Evolutionary conservation across 1,140 invertebrate genomes (phyloP).

Genomic region (Daktulosphaira vitifoliae): DNA sequence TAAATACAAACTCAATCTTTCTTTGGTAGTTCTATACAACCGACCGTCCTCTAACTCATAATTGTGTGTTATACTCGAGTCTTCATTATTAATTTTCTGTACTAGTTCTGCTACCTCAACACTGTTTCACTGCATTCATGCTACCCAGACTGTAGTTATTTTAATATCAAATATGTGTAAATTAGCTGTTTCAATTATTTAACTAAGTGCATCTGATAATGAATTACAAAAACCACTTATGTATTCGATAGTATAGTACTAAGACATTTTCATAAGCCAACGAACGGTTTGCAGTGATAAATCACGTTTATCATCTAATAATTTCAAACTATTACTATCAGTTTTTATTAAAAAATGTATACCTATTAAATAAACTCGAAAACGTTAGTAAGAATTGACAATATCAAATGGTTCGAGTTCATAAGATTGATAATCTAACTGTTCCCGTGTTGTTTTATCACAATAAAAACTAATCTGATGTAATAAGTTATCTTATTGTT

Average conservation of each 20-base stretch:
- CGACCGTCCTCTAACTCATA: background rate
- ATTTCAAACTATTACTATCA: background rate
- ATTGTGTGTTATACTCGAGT: background rate
- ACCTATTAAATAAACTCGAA: background rate
- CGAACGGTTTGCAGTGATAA: background rate
- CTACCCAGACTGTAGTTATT: background rate
- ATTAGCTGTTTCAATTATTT: no score
- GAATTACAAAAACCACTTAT: background rate
- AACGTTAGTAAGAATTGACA: background rate
- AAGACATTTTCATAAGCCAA: background rate
- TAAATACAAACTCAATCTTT: background rate
- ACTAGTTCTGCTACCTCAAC: no score
- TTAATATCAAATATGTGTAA: no score
- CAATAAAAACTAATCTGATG: background rate
- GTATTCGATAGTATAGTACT: slow-evolving; percentile 5
- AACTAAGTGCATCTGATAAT: background rate
- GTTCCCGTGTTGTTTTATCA: background rate
- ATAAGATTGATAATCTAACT: slow-evolving; percentile 4
- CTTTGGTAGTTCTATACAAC: background rate
- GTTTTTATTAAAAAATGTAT: background rate
- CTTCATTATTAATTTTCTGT: no score
- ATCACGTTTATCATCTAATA: background rate
- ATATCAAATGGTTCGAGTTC: background rate
- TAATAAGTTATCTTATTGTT: background rate
- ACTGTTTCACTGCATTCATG: background rate